Conservation (phyloP, 2,888 invertebrate genomes). For the Stenichneumon culpator region DNA sequence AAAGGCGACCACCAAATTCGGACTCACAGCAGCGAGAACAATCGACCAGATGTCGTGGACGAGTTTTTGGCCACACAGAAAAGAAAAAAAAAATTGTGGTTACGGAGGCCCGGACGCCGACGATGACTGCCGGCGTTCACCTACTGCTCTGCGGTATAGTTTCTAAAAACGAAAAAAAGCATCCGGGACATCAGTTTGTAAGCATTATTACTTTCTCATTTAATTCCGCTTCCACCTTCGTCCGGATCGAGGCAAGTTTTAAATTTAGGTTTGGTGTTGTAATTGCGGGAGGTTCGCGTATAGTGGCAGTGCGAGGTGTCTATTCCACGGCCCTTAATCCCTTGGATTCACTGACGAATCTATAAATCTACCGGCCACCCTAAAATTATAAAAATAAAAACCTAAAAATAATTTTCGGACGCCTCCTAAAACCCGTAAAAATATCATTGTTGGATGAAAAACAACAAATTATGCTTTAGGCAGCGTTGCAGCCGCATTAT, state of each 20-base stretch:
- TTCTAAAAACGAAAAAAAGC: slow-evolving; percentile 13
- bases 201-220: slow-evolving; percentile 49
- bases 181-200: slow-evolving; percentile 41
- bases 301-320: too few species aligned
- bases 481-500: too few species aligned
- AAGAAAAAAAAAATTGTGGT: slow-evolving; percentile 55
- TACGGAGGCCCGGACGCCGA: slow-evolving; percentile 37
- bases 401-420: too few species aligned
- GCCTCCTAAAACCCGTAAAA: too few species aligned
- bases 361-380: too few species aligned
- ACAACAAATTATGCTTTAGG: too few species aligned
- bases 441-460: too few species aligned
- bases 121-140: slow-evolving; percentile 34
- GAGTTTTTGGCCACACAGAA: slow-evolving; percentile 54
- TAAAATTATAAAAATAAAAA: too few species aligned
- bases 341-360: too few species aligned
- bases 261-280: background rate
- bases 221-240: slow-evolving; percentile 15
- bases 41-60: slow-evolving; percentile 69
- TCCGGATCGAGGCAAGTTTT: background rate
- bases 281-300: too few species aligned
- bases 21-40: slow-evolving; percentile 57
- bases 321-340: too few species aligned
- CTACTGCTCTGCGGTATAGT: slow-evolving; percentile 6
- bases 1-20: slow-evolving; percentile 45